Conservation (phyloP, 1,140 invertebrate species). For the Drosophila sturtevanti region DNA sequence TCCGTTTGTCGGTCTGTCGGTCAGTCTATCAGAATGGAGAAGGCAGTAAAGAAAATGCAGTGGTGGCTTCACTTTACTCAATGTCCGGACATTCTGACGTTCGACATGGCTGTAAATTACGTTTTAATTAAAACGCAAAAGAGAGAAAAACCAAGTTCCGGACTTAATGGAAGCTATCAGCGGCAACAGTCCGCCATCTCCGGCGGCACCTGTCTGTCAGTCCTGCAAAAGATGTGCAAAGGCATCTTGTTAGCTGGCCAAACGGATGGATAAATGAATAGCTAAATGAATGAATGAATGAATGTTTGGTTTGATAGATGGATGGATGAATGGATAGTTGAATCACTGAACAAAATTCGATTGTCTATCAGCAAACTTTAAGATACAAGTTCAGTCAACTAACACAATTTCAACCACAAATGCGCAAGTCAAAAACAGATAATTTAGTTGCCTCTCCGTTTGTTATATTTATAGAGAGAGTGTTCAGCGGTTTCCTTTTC, state of each 20-base stretch:
- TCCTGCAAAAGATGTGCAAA: constrained; percentile 20
- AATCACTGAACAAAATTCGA: constrained; percentile 53
- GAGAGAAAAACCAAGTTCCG: constrained; percentile 15
- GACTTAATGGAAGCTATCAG: constrained; percentile 64
- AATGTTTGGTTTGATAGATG: neutral
- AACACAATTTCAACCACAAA: constrained; percentile 34
- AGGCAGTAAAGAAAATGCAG: constrained; percentile 41
- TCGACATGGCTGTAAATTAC: constrained; percentile 67
- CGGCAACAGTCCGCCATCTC: constrained; percentile 34
- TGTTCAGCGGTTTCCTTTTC: neutral
- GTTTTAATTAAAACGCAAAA: constrained; percentile 75
- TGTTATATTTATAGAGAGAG: neutral
- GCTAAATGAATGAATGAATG: constrained; percentile 27
- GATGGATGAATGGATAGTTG: neutral
- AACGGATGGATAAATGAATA: constrained; percentile 27
- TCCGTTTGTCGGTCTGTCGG: constrained; percentile 44
- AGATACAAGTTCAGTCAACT: constrained; percentile 35
- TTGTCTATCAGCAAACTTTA: constrained; percentile 61
- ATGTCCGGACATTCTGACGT: constrained; percentile 15
- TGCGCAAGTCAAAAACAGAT: neutral
- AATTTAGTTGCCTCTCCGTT: neutral
- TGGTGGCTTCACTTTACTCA: neutral
- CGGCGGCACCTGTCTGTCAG: constrained; percentile 26
- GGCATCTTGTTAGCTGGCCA: constrained; percentile 25
- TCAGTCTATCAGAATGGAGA: constrained; percentile 33